These are phyloP conservation scores for Rhopalosiphum maidis DNA, from an alignment of 1,140 invertebrate genomes.

Conservation along the genomic window DNA sequence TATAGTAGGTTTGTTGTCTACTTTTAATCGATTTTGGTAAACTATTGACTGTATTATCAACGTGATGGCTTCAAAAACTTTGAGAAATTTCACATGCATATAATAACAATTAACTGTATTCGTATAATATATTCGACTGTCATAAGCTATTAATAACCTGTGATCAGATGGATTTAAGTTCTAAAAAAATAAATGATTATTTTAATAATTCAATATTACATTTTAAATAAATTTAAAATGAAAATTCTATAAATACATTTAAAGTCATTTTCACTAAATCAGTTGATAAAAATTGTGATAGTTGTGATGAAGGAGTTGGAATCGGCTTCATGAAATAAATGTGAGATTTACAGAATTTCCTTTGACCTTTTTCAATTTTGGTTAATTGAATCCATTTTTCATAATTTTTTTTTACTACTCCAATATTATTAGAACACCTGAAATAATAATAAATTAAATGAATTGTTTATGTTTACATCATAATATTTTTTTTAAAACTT, in stretches of 20 bases:
- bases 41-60: neutral
- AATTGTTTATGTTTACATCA: neutral
- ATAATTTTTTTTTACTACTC: neutral
- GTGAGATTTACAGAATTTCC: neutral
- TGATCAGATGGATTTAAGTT: neutral
- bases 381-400: too few relatives aligned
- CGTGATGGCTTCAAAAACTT: neutral
- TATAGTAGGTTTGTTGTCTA: neutral
- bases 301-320: neutral
- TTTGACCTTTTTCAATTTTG: too few relatives aligned
- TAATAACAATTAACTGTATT: neutral
- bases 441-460: neutral
- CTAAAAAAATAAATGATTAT: neutral
- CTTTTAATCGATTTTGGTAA: neutral
- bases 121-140: neutral
- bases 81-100: neutral
- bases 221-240: neutral
- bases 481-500: neutral
- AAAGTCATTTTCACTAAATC: neutral
- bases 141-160: slow-evolving; percentile 12
- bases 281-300: neutral
- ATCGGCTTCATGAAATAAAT: neutral
- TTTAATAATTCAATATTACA: neutral
- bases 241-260: neutral
- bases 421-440: neutral